Conservation (phyloP, 2,888 invertebrate genomes). For the Dermolepida albohirtum region DNA sequence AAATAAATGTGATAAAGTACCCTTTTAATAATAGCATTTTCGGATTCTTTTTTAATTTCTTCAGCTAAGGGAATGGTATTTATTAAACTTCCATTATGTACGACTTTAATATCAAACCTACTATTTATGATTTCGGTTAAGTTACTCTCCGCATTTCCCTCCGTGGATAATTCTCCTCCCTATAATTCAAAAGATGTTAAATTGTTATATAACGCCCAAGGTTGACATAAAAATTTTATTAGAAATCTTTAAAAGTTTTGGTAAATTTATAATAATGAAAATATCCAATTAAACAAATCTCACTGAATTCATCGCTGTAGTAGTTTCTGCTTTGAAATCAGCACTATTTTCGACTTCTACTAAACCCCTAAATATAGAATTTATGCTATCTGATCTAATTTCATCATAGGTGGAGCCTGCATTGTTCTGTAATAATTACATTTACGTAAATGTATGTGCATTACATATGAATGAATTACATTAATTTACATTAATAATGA, state of each 20-base stretch:
- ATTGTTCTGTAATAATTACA: slow-evolving; percentile 2
- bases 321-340: slow-evolving; percentile 3
- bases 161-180: slow-evolving; percentile 23
- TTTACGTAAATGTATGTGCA: neutral
- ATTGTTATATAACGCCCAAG: neutral
- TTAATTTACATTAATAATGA: no score
- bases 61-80: slow-evolving; percentile 37
- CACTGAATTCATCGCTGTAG: slow-evolving; percentile 18
- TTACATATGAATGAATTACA: no score
- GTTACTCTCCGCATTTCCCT: slow-evolving; percentile 1
- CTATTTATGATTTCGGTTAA: slow-evolving; percentile 17
- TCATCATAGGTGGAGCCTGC: slow-evolving; percentile 1
- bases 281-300: slow-evolving; percentile 18
- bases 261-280: neutral
- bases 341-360: neutral
- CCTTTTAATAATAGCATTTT: slow-evolving; percentile 1
- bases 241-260: neutral
- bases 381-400: slow-evolving; percentile 1
- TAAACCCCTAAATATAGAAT: slow-evolving; percentile 17
- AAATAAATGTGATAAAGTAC: slow-evolving; percentile 9
- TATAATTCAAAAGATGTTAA: slow-evolving; percentile 35
- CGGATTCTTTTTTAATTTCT: slow-evolving; percentile 24
- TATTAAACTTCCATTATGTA: slow-evolving; percentile 38
- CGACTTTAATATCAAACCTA: slow-evolving; percentile 41
- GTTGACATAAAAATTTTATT: neutral